Evolutionary conservation across 2,888 invertebrate species (phyloP).

Genomic region (Synergus gifuensis): DNA sequence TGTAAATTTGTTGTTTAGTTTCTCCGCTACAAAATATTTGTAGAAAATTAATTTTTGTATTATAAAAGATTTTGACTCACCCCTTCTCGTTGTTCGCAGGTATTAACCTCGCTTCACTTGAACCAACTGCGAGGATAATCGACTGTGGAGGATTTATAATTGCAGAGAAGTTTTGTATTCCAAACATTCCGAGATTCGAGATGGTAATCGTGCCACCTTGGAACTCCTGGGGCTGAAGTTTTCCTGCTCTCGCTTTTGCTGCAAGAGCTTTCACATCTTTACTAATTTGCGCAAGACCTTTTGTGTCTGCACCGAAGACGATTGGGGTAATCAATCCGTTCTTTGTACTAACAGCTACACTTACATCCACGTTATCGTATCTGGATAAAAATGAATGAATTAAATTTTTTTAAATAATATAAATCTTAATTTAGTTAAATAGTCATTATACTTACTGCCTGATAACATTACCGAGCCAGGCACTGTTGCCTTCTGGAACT

Average conservation of each 20-base stretch:
- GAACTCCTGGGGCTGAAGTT: conserved; percentile 95
- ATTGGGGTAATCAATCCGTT: conserved; percentile 98
- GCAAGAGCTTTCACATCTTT: conserved; percentile 89
- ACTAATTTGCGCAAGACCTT: conserved; percentile 92
- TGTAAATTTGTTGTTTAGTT: conserved; percentile 72
- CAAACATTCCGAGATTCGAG: conserved; percentile 97
- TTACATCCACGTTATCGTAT: conserved; percentile 94
- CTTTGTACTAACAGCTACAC: conserved; percentile 97
- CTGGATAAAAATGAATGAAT: conserved; percentile 77
- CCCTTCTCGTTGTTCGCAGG: conserved; percentile 87
- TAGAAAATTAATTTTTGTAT: background rate
- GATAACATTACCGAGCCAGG: conserved; percentile 96
- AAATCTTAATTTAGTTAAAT: background rate
- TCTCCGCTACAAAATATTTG: background rate
- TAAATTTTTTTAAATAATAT: too few species aligned
- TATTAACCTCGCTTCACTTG: conserved; percentile 86
- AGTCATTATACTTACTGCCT: conserved; percentile 87
- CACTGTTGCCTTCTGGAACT: conserved; percentile 95
- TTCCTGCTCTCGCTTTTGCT: conserved; percentile 91
- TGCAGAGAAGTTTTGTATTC: conserved; percentile 92
- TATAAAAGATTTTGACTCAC: conserved; percentile 78
- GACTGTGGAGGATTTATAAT: conserved; percentile 98
- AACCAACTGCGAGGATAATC: conserved; percentile 94
- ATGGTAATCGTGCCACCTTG: conserved; percentile 97
- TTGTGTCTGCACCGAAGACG: conserved; percentile 92